Evolutionary conservation across 1,140 invertebrate genomes (phyloP), one percentile per base, ranked within the genome.

Genomic region (Saxidomus purpurata): DNA sequence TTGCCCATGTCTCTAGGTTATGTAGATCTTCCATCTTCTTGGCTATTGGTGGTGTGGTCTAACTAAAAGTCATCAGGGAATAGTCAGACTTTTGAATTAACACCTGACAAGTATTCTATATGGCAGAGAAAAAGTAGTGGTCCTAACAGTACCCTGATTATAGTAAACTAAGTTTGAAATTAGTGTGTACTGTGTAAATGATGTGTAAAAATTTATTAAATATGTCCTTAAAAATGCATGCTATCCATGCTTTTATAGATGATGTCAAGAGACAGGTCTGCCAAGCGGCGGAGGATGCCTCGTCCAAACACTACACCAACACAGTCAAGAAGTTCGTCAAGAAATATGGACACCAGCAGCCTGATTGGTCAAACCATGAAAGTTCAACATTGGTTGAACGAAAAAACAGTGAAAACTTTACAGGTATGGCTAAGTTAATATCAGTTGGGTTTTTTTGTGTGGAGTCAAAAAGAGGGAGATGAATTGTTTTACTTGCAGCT

Each of bases 361-460:
- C 82, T 92, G 0, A 90, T 92, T 36, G 86, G 71, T 52, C 91
- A 92, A 19, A 89, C 90, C 4, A 77, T 91, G 85, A 93, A 89
- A 85, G 61, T 92, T n/a, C 91, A 93, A 80, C 81, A 92, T 43
- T 93, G 93, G 93, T 52, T 93, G 0, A 93, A 90, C 91, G 80
- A 91, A 49, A 93, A 91, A 80, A 89, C 92, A 86, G 87, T 93
- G 19, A 90, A 90, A 89, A 79, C 89, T 11, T 55, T 93, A 19
- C 93, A 93, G 89, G 93, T 93, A 83, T 55, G 87, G 89, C 34
- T 40, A 43, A 19, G 38, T 34, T 36, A n/a, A n/a, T n/a, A 17
- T 43, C 0, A 40, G 0, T 55, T 19, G 19, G 36, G 34, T 69
- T 28, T 69, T n/a, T 25, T 36, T 22, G 22, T 74, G 34, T 36